These are phyloP conservation scores for Archips crataeganus DNA, from an alignment of 2,888 invertebrate species.

Conservation along the genomic window DNA sequence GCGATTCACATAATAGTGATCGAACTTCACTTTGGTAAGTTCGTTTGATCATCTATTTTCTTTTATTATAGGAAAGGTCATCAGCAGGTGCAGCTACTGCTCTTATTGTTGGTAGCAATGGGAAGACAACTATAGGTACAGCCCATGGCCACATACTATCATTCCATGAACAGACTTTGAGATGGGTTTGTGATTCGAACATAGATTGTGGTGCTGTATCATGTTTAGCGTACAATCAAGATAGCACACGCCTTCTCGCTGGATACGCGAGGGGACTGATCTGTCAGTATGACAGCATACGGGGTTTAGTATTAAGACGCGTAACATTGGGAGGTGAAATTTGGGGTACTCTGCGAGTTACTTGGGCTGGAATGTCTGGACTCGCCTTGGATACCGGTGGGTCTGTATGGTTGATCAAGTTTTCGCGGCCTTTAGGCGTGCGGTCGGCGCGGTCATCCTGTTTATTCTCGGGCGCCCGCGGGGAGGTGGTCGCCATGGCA, in stretches of 20 bases:
- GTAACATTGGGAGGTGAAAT: slow-evolving; percentile 80
- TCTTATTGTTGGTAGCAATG: slow-evolving; percentile 88
- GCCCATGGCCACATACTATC: slow-evolving; percentile 96
- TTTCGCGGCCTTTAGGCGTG: slow-evolving; percentile 94
- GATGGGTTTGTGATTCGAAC: slow-evolving; percentile 93
- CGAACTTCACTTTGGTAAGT: too few relatives aligned
- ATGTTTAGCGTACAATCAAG: slow-evolving; percentile 94
- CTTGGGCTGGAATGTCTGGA: slow-evolving; percentile 79
- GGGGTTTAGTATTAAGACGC: slow-evolving; percentile 81
- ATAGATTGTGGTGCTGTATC: slow-evolving; percentile 92
- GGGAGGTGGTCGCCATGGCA: slow-evolving; percentile 89
- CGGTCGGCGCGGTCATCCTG: slow-evolving; percentile 96
- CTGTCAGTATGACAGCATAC: slow-evolving; percentile 94
- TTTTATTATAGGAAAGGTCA: slow-evolving; percentile 90
- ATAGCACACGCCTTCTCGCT: slow-evolving; percentile 93
- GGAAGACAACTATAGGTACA: slow-evolving; percentile 96
- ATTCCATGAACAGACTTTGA: slow-evolving; percentile 91
- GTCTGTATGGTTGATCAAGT: slow-evolving; percentile 97
- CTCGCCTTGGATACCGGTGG: slow-evolving; percentile 95
- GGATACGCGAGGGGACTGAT: slow-evolving; percentile 92
- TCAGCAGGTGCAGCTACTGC: slow-evolving; percentile 96
- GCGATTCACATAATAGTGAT: too few relatives aligned
- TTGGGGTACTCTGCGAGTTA: slow-evolving; percentile 78
- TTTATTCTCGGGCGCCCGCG: slow-evolving; percentile 98
- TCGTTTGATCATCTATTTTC: too few relatives aligned